Base-by-base conservation (phyloP, 2,888 invertebrate genomes). In the Psococerastis gibbosa region DNA sequence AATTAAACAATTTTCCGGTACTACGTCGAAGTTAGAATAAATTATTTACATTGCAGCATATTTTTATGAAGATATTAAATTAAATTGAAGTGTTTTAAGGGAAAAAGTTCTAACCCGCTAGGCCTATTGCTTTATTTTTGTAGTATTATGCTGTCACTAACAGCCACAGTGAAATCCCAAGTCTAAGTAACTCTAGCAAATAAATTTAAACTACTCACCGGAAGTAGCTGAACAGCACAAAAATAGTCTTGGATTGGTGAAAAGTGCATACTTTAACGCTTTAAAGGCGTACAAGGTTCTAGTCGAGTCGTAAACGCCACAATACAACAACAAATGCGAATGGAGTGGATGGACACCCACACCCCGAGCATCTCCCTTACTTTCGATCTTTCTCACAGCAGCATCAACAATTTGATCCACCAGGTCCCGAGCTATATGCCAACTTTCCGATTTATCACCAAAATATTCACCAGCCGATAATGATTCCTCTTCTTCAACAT, bases 261-360 rank as follows among this genome's bases (percentile, higher is more conserved):
- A 55, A 5, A 85, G 67, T 49, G 82, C 75, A 52, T 76, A 77
- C 47, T 76, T 71, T n/a, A 85, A 59, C 0, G 78, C 78, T 47
- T 74, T 71, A 49, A 87, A 63, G 5, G 80, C 78, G 55, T 84
- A 84, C 1, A 82, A 62, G 2, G 75, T 74, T 52, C 78, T 70
- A 45, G 73, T 69, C 0, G 78, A 75, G 57, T 87, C 85, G 53
- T 80, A 83, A 15, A 79, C 73, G 49, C 78, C 78, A 51, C 75
- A 73, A 56, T 88, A 88, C 2, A 89, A 64, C 33, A 88, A 67
- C 63, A 89, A 71, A 56, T 88, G 87, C 17, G 82, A 79, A 57
- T 88, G 87, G 46, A 83, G 72, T 20, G 78, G 77, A 57, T 81
- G 79, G 31, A 82, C 67, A 11, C 65, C 61, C 9, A 60, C 53